These are phyloP conservation scores for Drosophila elegans DNA, from an alignment of 1,140 invertebrate genomes.

Conservation along the genomic window DNA sequence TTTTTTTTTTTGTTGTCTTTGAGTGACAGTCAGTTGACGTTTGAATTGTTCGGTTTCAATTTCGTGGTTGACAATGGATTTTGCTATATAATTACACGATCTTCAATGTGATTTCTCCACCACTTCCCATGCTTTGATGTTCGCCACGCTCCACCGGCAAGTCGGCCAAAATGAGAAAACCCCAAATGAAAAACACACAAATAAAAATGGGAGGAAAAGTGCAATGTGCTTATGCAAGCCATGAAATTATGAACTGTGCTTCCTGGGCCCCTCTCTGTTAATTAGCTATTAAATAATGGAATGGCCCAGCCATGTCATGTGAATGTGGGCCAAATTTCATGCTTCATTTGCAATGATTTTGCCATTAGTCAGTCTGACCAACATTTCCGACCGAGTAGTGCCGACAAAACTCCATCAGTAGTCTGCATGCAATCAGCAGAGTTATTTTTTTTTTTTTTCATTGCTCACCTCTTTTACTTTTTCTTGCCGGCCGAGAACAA, in stretches of 20 bases:
- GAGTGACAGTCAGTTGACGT: conserved; percentile 54
- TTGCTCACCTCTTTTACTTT: conserved; percentile 29
- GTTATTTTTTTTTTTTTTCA: conserved; percentile 10
- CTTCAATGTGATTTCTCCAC: conserved; percentile 63
- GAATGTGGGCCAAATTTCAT: conserved; percentile 77
- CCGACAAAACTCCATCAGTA: conserved; percentile 38
- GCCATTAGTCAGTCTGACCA: conserved; percentile 67
- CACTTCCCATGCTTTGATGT: conserved; percentile 70
- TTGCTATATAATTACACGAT: conserved; percentile 80
- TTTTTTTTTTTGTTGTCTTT: conserved; percentile 9
- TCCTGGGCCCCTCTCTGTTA: conserved; percentile 58
- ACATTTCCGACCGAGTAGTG: conserved; percentile 45
- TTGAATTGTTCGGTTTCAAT: conserved; percentile 79
- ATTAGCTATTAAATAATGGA: conserved; percentile 78
- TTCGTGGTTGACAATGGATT: conserved; percentile 81
- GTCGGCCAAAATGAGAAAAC: conserved; percentile 53
- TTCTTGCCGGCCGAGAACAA: conserved; percentile 35
- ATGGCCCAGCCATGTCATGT: conserved; percentile 52
- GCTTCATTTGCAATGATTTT: conserved; percentile 75
- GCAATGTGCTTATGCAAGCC: conserved; percentile 71
- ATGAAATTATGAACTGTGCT: conserved; percentile 70
- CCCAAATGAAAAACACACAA: conserved; percentile 1
- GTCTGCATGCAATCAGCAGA: conserved; percentile 56
- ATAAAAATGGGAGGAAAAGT: conserved; percentile 50
- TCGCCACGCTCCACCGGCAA: conserved; percentile 77